A percentile compares a stretch with the other conserved stretches of the same genome.
phyloP scores from a whole-genome alignment of 2,888 invertebrate genomes.

The Saturnia pavonia region DNA sequence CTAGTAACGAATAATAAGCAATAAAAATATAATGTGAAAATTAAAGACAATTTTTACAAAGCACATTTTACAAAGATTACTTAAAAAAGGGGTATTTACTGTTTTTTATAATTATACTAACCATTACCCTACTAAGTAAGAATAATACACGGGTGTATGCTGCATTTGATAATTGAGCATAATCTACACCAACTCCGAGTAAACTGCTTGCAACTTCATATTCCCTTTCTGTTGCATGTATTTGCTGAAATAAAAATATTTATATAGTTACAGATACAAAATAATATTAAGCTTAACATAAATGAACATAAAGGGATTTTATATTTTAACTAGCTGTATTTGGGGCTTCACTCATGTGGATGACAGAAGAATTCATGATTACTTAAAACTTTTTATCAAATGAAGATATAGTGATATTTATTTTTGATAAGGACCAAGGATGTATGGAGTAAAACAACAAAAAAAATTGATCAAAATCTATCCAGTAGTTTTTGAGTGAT shows the following conservation, averaged over 20 bases:
- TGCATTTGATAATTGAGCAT: slow-evolving; percentile 95
- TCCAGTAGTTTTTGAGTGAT: no score
- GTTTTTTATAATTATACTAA: slow-evolving; percentile 57
- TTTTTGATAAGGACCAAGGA: no score
- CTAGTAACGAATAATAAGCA: background rate
- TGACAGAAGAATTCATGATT: no score
- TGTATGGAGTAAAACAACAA: no score
- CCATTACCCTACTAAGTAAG: slow-evolving; percentile 97
- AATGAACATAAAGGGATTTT: no score
- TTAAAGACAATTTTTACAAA: background rate
- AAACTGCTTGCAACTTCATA: slow-evolving; percentile 94
- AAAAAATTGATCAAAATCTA: no score
- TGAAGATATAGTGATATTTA: no score
- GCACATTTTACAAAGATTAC: background rate
- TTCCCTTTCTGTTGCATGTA: slow-evolving; percentile 95
- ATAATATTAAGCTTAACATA: no score
- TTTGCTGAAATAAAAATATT: slow-evolving; percentile 86
- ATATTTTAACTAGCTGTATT: no score
- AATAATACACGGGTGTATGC: slow-evolving; percentile 96
- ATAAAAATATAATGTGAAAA: background rate
- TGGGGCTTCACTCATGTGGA: no score
- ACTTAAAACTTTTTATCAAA: no score
- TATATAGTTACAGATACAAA: background rate
- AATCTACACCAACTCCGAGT: slow-evolving; percentile 96
- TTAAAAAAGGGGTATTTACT: background rate